These are phyloP conservation scores for Chrysaora quinquecirrha DNA, from an alignment of 30 jellyfish, hydroid and myxozoan genomes.

Conservation along the genomic window DNA sequence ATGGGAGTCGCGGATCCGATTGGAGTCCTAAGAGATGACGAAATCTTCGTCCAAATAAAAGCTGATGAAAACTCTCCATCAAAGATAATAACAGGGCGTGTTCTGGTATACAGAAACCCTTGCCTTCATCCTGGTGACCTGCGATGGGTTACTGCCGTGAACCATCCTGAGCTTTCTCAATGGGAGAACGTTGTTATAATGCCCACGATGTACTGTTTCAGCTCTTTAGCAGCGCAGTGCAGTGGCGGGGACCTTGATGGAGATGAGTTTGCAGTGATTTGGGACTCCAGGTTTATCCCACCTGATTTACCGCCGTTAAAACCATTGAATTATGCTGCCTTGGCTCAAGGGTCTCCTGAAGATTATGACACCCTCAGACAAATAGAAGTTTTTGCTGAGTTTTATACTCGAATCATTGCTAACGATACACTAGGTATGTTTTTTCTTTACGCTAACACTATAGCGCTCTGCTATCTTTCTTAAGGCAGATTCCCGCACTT, in stretches of 20 bases:
- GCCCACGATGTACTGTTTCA: constrained; percentile 42
- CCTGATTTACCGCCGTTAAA: background rate
- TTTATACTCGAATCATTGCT: constrained; percentile 36
- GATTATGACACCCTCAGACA: constrained; percentile 22
- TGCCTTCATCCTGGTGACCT: constrained; percentile 91
- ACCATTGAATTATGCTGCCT: constrained; percentile 52
- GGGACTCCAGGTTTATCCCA: constrained; percentile 83
- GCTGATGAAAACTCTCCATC: constrained; percentile 11
- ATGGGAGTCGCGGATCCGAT: constrained; percentile 86
- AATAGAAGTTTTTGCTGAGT: constrained; percentile 41
- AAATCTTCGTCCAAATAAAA: constrained; percentile 54
- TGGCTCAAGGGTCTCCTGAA: constrained; percentile 50
- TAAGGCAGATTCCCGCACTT: too few species aligned
- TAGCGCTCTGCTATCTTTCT: too few species aligned
- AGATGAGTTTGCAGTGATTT: constrained; percentile 76
- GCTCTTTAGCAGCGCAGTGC: constrained; percentile 71
- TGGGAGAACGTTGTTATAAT: constrained; percentile 69
- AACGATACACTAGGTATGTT: constrained; percentile 71
- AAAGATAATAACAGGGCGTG: constrained; percentile 43
- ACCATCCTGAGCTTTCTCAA: constrained; percentile 11
- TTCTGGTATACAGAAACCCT: constrained; percentile 76
- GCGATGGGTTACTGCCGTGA: constrained; percentile 77
- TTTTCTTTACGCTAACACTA: too few species aligned
- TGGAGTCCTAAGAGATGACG: constrained; percentile 68
- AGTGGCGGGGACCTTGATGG: constrained; percentile 98